Evolutionary conservation across 2,888 invertebrate genomes (phyloP), one percentile per base, ranked within the genome.

Genomic region (Xanthostigma xanthostigma): DNA sequence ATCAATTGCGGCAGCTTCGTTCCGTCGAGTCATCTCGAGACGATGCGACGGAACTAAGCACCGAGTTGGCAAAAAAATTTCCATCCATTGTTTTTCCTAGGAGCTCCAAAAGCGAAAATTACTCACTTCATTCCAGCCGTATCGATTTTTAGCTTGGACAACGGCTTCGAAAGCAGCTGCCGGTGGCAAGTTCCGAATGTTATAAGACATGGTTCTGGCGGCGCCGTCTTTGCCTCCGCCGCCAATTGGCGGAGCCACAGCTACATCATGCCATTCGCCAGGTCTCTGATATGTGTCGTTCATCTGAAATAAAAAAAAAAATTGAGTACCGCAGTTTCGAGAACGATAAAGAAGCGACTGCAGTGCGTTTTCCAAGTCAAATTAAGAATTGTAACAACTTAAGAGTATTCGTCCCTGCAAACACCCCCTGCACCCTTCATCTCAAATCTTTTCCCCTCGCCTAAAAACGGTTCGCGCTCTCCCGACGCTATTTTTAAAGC

Each of bases 111-210:
- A 27, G 27, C 3, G 27, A 50, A 52, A 50, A 43, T 9, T 41
- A 50, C 56, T 57, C 55, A 76, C 77, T 72, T 81, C 80, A 58
- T 81, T 81, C 81, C 81, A 82, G 0, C 83, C 83, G 55, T 81
- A 81, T 65, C 79, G 72, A 65, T 84, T 84, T 69, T 79, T 81
- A 50, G 83, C 81, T 59, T 81, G 80, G 46, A 83, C 81, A 55
- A 81, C 79, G 10, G 82, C 82, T 59, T 84, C 83, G 64, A 82
- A 84, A 52, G 79, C 76, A 9, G 80, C 77, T 2, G 75, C 79
- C 0, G 81, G 74, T 61, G 78, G 73, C 53, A 84, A 67, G 36
- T 73, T 74, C 34, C 70, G 68, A 57, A 83, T 75, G 63, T 78
- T 77, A 65, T 81, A 80, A 1, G 76, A 67, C 62, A 82, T 80